Percentiles rank a stretch among this genome's conserved stretches.
Conservation (phyloP, 2,888 invertebrate genomes). For the Torymus texanus region DNA sequence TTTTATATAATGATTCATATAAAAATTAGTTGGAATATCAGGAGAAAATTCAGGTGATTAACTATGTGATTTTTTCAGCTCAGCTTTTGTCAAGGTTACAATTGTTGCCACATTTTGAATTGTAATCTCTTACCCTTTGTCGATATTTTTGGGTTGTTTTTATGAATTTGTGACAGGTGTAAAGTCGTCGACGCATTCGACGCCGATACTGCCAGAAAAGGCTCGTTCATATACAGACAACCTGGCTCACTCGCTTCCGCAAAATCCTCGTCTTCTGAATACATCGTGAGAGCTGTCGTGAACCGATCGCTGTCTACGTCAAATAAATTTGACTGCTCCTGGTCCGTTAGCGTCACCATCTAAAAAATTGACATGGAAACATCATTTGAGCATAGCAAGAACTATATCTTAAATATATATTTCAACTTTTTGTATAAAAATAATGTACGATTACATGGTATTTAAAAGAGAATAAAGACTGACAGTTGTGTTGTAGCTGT, state of each 20-base stretch:
- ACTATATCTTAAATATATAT: too few species aligned
- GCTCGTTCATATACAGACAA: constrained; percentile 27
- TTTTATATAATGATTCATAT: too few species aligned
- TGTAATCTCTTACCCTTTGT: constrained; percentile 63
- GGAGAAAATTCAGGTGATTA: too few species aligned
- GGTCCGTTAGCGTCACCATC: constrained; percentile 49
- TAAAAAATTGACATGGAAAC: constrained; percentile 3
- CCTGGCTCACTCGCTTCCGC: constrained; percentile 52
- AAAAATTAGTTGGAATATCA: too few species aligned
- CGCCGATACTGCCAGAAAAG: constrained; percentile 59
- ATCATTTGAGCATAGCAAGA: too few species aligned
- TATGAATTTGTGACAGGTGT: constrained; percentile 63
- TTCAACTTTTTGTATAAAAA: too few species aligned
- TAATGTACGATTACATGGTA: too few species aligned
- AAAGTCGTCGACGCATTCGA: constrained; percentile 62
- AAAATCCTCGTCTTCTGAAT: constrained; percentile 61
- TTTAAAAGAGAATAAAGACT: too few species aligned
- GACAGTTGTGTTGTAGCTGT: too few species aligned
- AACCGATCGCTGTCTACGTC: constrained; percentile 64
- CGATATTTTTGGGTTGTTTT: constrained; percentile 64
- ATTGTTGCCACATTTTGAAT: background rate
- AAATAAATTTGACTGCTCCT: constrained; percentile 35
- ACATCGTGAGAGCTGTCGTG: constrained; percentile 62
- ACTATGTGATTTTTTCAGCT: too few species aligned
- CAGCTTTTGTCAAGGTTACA: too few species aligned